A percentile compares a stretch with the other conserved stretches of the same genome.
Conservation (phyloP, 2,113 vertebrate genomes). For the Ramphastos sulfuratus region DNA sequence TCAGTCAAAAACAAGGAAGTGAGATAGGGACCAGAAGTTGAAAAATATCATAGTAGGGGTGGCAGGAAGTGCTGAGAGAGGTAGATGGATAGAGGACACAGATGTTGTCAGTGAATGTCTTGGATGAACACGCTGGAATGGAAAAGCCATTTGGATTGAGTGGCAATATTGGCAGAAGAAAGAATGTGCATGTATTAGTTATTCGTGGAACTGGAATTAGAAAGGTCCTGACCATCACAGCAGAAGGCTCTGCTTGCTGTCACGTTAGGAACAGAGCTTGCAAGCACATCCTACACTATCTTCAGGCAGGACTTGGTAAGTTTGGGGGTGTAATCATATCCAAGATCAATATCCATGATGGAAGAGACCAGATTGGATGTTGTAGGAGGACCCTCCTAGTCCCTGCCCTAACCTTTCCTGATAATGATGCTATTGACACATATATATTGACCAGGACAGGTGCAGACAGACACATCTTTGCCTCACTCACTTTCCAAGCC, state of each 20-base stretch:
- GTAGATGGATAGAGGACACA: background rate
- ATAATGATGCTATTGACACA: slow-evolving; percentile 32
- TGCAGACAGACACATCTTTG: slow-evolving; percentile 49
- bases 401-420: slow-evolving; percentile 25
- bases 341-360: background rate
- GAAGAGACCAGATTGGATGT: slow-evolving; percentile 1
- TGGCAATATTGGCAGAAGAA: background rate
- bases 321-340: background rate
- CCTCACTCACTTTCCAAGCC: slow-evolving; percentile 32
- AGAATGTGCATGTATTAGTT: background rate
- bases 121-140: background rate
- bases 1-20: background rate
- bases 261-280: background rate
- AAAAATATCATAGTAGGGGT: background rate
- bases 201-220: background rate
- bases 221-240: background rate
- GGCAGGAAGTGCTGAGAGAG: background rate
- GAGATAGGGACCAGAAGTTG: background rate
- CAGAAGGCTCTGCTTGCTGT: background rate
- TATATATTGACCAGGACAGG: slow-evolving; percentile 59
- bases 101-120: background rate
- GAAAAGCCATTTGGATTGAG: background rate
- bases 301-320: background rate
- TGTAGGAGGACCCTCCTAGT: slow-evolving; percentile 36
- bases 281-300: background rate